Percentiles rank a stretch among this genome's conserved stretches.
These are phyloP conservation scores for Cyrtodaria siliqua DNA, from an alignment of 2,888 invertebrate species.

Conservation along the genomic window DNA sequence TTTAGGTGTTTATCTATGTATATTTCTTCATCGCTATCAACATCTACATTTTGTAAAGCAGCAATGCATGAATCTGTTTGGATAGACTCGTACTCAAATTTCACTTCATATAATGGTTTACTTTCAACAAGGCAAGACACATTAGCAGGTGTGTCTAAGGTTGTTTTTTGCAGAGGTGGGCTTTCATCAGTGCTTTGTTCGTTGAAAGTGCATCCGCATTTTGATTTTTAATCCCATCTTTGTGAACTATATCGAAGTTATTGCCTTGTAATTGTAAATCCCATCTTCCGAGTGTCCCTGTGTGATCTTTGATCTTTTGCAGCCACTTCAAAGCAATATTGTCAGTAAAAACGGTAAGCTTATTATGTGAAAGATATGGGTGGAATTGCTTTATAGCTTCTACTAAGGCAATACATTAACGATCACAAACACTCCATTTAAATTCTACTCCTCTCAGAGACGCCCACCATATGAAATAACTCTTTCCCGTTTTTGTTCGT, in stretches of 20 bases:
- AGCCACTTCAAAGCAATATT: conserved; percentile 46
- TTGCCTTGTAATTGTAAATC: conserved; percentile 53
- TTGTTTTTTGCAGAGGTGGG: too few relatives aligned
- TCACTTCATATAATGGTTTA: too few relatives aligned
- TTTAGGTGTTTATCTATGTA: too few relatives aligned
- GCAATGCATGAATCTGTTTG: too few relatives aligned
- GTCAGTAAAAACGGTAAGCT: conserved; percentile 50
- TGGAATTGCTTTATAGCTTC: conserved; percentile 45
- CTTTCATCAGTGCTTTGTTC: not conserved
- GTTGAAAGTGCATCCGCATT: conserved; percentile 32
- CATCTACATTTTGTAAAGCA: too few relatives aligned
- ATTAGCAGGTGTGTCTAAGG: too few relatives aligned
- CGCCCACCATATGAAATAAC: conserved; percentile 51
- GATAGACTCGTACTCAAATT: too few relatives aligned
- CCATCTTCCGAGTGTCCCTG: conserved; percentile 54
- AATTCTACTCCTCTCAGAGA: conserved; percentile 15
- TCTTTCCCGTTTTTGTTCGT: conserved; percentile 27
- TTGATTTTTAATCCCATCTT: conserved; percentile 34
- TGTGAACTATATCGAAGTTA: conserved; percentile 32
- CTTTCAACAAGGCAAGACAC: too few relatives aligned
- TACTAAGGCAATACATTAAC: conserved; percentile 54
- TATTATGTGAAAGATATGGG: conserved; percentile 31
- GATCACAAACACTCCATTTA: conserved; percentile 41
- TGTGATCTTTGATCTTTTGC: conserved; percentile 31
- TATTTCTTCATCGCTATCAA: too few relatives aligned